Percentiles rank a stretch among this genome's conserved stretches.
phyloP scores from a whole-genome alignment of 2,113 vertebrate genomes.

The Mirza zaza region DNA sequence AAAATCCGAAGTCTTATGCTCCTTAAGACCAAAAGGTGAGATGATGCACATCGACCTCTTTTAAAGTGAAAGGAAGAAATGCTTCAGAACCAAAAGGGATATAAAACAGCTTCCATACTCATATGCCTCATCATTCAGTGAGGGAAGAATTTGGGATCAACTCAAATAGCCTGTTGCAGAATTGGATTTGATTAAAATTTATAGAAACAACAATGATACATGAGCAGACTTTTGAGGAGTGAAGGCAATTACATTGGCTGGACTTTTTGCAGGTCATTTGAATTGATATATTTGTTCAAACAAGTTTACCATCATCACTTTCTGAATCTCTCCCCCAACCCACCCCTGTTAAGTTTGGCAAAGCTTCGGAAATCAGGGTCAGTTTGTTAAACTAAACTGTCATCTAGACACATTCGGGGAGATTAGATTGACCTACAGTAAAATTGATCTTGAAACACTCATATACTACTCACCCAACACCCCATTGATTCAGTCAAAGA shows the following conservation, averaged over 20 bases:
- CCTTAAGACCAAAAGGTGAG: constrained; percentile 14
- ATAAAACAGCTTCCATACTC: background rate
- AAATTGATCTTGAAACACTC: background rate
- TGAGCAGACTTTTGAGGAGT: background rate
- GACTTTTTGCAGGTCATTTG: background rate
- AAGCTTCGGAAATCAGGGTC: background rate
- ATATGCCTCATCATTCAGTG: background rate
- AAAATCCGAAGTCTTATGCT: background rate
- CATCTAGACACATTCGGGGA: background rate
- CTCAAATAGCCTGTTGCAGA: background rate
- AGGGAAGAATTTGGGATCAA: background rate
- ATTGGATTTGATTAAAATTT: constrained; percentile 26
- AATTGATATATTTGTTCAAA: background rate
- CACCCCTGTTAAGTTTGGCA: background rate
- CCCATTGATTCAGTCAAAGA: background rate
- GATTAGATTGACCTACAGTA: background rate
- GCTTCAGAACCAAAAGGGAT: constrained; percentile 16
- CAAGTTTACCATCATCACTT: background rate
- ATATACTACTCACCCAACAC: background rate
- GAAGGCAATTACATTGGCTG: background rate
- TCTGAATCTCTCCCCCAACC: background rate
- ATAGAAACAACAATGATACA: background rate
- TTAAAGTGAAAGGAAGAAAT: constrained; percentile 45
- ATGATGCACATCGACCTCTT: constrained; percentile 57
- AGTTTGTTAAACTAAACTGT: background rate